Percentiles rank a stretch among this genome's conserved stretches.
Conservation (phyloP, 2,888 invertebrate genomes). For the Petrophora chlorosata region DNA sequence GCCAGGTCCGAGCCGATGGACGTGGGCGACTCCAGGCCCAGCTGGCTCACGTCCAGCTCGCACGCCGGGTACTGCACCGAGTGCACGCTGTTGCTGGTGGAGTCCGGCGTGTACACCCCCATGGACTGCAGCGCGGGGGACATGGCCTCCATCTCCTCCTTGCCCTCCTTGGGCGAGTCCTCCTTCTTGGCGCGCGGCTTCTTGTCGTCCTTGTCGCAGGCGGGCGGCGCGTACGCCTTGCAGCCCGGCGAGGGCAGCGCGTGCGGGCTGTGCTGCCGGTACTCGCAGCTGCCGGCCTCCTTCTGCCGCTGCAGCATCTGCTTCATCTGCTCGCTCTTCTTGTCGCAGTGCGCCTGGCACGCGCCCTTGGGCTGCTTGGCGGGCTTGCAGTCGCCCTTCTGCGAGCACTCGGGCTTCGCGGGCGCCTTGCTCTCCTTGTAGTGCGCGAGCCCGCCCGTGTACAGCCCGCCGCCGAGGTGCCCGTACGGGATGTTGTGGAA, state of each 20-base stretch:
- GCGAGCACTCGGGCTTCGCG: slow-evolving; percentile 69
- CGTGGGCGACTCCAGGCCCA: slow-evolving; percentile 94
- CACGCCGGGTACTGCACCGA: slow-evolving; percentile 91
- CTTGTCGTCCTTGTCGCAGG: slow-evolving; percentile 76
- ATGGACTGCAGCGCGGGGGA: slow-evolving; percentile 89
- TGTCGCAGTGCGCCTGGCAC: slow-evolving; percentile 78
- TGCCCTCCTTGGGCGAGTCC: slow-evolving; percentile 68
- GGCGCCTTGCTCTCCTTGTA: slow-evolving; percentile 74
- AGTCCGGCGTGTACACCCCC: slow-evolving; percentile 94
- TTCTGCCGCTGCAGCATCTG: slow-evolving; percentile 76
- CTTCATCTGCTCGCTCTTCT: slow-evolving; percentile 73
- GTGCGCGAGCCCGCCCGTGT: slow-evolving; percentile 69
- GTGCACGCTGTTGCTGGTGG: slow-evolving; percentile 92
- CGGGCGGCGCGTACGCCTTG: slow-evolving; percentile 65
- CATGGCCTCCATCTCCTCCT: slow-evolving; percentile 75
- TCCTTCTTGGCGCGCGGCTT: slow-evolving; percentile 76
- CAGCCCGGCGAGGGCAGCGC: slow-evolving; percentile 67
- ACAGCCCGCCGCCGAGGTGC: slow-evolving; percentile 68
- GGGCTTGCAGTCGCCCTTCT: slow-evolving; percentile 73
- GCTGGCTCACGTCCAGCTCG: slow-evolving; percentile 92
- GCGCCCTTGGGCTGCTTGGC: slow-evolving; percentile 75
- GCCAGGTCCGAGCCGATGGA: slow-evolving; percentile 94
- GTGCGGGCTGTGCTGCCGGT: slow-evolving; percentile 70
- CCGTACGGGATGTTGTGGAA: slow-evolving; percentile 78
- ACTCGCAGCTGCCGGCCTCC: slow-evolving; percentile 67